Conservation (phyloP, 2,113 vertebrate species). For the Nanorana parkeri region DNA sequence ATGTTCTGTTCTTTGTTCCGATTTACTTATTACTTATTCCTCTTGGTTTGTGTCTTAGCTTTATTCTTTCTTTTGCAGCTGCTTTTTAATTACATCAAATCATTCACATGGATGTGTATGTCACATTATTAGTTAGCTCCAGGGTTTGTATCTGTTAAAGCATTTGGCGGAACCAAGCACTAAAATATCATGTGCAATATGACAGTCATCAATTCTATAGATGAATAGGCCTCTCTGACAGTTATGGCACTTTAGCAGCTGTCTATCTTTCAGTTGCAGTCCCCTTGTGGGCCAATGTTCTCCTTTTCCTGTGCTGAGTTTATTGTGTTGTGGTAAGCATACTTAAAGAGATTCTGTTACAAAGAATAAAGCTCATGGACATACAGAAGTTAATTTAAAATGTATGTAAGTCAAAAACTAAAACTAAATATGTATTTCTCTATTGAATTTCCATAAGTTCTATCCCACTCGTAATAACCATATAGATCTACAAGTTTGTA, state of each 20-base stretch:
- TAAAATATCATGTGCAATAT: conserved; percentile 24
- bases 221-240: conserved; percentile 15
- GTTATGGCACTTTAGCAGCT: conserved; percentile 28
- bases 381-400: no score
- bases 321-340: not conserved
- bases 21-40: no score
- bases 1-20: no score
- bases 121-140: not conserved
- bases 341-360: no score
- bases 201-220: conserved; percentile 48
- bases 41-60: not conserved
- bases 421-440: no score
- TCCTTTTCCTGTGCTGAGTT: not conserved
- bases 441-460: no score
- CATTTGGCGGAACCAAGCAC: not conserved
- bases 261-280: not conserved
- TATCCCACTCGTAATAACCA: no score
- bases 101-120: not conserved
- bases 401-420: no score
- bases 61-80: not conserved
- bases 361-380: no score
- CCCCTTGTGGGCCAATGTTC: not conserved
- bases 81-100: conserved; percentile 8
- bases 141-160: conserved; percentile 14
- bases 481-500: no score